A percentile compares a stretch with the other conserved stretches of the same genome.
These are phyloP conservation scores for Megalopta genalis DNA, from an alignment of 1,140 invertebrate species.

Conservation along the genomic window DNA sequence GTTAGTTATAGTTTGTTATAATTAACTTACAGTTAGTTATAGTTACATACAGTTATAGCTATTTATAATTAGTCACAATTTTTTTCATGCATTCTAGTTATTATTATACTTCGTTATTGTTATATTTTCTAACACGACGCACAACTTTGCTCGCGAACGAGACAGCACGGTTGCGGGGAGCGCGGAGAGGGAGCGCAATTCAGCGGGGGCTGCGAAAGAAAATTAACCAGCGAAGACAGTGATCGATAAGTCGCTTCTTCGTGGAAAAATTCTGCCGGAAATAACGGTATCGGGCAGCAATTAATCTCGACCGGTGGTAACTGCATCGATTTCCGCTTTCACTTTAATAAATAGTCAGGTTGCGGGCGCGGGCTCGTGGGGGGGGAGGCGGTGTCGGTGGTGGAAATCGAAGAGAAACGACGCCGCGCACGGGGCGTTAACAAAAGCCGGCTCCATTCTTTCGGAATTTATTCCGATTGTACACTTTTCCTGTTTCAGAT, in stretches of 20 bases:
- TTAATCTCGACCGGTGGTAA: conserved; percentile 28
- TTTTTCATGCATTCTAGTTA: too few species aligned
- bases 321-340: conserved; percentile 34
- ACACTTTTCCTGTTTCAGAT: conserved; percentile 18
- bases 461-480: conserved; percentile 30
- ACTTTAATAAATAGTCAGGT: conserved; percentile 23
- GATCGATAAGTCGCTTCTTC: neutral
- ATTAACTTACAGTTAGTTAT: too few species aligned
- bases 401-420: conserved; percentile 20
- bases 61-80: too few species aligned
- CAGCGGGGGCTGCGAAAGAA: neutral
- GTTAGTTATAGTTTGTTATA: too few species aligned
- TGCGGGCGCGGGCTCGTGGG: too few species aligned
- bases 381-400: too few species aligned
- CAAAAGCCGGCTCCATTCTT: neutral
- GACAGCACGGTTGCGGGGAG: neutral
- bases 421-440: conserved; percentile 2
- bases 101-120: too few species aligned
- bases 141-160: neutral
- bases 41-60: too few species aligned
- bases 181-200: too few species aligned
- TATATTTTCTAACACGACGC: neutral
- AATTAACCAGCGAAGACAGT: neutral
- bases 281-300: conserved; percentile 8
- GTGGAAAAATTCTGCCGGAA: neutral